Conservation (phyloP, 2,113 vertebrate genomes). For the Sinocyclocheilus anshuiensis region DNA sequence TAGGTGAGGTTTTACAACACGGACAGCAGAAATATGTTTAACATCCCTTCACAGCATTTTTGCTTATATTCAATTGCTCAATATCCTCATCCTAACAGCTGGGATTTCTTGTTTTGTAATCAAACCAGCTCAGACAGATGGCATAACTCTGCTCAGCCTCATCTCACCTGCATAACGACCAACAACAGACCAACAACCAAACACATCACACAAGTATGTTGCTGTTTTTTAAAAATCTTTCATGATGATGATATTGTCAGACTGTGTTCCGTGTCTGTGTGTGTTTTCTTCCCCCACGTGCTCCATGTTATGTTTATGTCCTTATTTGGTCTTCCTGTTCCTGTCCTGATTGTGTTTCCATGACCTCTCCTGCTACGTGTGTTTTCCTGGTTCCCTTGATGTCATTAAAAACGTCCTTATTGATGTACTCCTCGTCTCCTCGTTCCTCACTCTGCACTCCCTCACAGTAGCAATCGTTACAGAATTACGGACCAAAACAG, state of each 20-base stretch:
- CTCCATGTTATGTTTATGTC: too few relatives aligned
- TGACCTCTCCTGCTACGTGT: too few relatives aligned
- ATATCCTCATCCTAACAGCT: background rate
- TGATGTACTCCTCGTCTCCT: too few relatives aligned
- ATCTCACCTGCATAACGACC: background rate
- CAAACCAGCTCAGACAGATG: background rate
- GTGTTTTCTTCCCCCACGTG: too few relatives aligned
- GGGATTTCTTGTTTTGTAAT: background rate
- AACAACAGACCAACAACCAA: background rate
- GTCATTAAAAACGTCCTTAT: too few relatives aligned
- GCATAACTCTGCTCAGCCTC: background rate
- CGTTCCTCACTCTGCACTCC: too few relatives aligned
- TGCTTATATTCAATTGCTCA: background rate
- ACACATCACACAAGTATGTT: background rate
- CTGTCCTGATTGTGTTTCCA: too few relatives aligned
- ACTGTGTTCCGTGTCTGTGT: too few relatives aligned
- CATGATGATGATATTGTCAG: background rate
- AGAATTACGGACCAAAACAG: too few relatives aligned
- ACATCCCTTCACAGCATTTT: background rate
- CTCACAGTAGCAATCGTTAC: too few relatives aligned
- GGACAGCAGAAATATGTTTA: background rate
- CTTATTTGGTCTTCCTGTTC: too few relatives aligned
- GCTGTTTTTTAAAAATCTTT: background rate
- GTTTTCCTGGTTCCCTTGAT: too few relatives aligned
- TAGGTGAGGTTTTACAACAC: background rate